Conservation (phyloP, 2,113 vertebrate genomes). For the Cichladusa arquata region DNA sequence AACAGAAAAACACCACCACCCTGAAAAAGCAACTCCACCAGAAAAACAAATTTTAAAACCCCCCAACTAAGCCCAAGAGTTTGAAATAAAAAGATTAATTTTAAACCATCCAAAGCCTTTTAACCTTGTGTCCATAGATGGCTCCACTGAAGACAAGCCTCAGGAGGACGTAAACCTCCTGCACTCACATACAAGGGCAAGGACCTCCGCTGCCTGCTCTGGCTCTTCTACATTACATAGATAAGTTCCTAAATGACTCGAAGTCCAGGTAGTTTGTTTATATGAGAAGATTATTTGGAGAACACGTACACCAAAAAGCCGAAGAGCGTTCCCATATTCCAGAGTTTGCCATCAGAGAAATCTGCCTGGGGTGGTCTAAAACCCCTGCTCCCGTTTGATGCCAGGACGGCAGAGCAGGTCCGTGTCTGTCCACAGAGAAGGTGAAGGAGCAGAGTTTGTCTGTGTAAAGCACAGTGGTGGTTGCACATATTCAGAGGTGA, state of each 20-base stretch:
- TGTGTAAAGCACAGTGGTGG: neutral
- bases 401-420: fast-evolving
- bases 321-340: fast-evolving
- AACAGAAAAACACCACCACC: neutral
- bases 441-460: neutral
- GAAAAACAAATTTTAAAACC: neutral
- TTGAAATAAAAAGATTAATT: neutral
- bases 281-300: neutral
- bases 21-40: too few relatives aligned
- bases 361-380: neutral
- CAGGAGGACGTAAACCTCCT: neutral
- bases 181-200: fast-evolving
- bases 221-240: fast-evolving
- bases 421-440: too few relatives aligned
- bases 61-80: neutral
- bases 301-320: neutral
- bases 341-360: fast-evolving
- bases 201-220: neutral
- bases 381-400: fast-evolving
- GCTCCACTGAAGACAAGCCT: neutral
- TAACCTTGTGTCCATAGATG: fast-evolving
- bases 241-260: neutral
- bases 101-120: neutral
- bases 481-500: neutral
- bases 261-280: neutral